Evolutionary conservation across 2,888 invertebrate species (phyloP).

Genomic region (Lobophora halterata): DNA sequence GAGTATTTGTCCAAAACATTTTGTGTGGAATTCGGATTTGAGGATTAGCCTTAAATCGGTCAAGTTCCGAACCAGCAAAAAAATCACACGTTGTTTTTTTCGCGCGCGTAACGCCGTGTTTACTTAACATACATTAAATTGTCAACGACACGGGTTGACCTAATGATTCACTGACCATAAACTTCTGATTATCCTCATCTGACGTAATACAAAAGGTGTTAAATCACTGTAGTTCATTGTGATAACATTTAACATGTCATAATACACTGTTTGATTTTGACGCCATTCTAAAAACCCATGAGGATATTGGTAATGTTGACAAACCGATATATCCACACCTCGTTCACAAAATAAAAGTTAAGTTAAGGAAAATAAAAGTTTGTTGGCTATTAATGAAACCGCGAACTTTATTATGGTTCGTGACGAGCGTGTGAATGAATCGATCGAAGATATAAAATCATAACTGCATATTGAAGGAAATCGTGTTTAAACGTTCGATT

Average conservation of each 20-base stretch:
- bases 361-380: conserved; percentile 1
- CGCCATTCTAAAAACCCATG: conserved; percentile 36
- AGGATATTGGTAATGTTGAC: conserved; percentile 27
- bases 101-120: conserved; percentile 47
- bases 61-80: conserved; percentile 35
- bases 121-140: conserved; percentile 67
- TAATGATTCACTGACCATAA: conserved; percentile 76
- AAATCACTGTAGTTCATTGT: conserved; percentile 43
- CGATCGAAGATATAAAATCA: conserved; percentile 17
- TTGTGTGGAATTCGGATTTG: too few relatives aligned
- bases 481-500: conserved; percentile 26
- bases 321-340: conserved; percentile 7
- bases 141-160: conserved; percentile 73
- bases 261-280: conserved; percentile 35
- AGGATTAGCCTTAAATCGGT: too few relatives aligned
- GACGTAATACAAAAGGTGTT: conserved; percentile 61
- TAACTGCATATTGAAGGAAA: conserved; percentile 24
- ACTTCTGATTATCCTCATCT: conserved; percentile 66
- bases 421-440: conserved; percentile 9
- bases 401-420: conserved; percentile 11
- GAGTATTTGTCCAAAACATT: too few relatives aligned
- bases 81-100: conserved; percentile 43
- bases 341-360: conserved; percentile 21
- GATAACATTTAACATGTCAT: conserved; percentile 41
- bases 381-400: conserved; percentile 1